A percentile compares a stretch with the other conserved stretches of the same genome.
Conservation (phyloP, 92 coral and sea anemone genomes). For the Phenganax stokvisi region DNA sequence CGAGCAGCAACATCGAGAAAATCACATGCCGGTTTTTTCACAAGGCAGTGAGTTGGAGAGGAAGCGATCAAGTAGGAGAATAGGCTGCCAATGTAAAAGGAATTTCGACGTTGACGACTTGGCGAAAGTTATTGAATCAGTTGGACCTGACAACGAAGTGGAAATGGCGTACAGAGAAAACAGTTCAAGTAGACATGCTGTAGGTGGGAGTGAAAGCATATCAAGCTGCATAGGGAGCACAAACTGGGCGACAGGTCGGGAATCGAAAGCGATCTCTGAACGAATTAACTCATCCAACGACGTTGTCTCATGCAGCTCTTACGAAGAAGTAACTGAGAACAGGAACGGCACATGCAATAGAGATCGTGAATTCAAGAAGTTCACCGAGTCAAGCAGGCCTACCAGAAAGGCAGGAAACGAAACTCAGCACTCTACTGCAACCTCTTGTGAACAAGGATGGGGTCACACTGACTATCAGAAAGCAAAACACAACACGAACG, state of each 20-base stretch:
- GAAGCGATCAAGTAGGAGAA: too few relatives aligned
- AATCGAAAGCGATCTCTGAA: neutral
- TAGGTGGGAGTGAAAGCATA: neutral
- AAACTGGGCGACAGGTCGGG: neutral
- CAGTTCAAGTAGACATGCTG: too few relatives aligned
- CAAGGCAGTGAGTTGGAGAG: neutral
- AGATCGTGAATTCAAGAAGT: neutral
- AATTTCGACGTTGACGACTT: too few relatives aligned
- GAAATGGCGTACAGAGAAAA: too few relatives aligned
- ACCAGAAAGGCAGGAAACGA: neutral
- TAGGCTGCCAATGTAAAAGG: too few relatives aligned
- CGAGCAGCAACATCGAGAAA: neutral
- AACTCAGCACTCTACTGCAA: slow-evolving; percentile 22
- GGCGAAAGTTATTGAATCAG: too few relatives aligned
- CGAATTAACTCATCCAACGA: neutral
- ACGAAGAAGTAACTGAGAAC: neutral
- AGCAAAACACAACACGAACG: slow-evolving; percentile 5
- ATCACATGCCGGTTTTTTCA: neutral
- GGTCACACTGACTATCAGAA: neutral
- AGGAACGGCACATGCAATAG: neutral
- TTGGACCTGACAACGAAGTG: too few relatives aligned
- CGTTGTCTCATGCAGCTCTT: neutral
- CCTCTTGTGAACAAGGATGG: slow-evolving; percentile 10
- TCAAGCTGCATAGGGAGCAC: neutral
- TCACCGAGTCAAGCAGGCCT: neutral